Conservation (phyloP, 2,888 invertebrate species). For the Blera fallax region DNA sequence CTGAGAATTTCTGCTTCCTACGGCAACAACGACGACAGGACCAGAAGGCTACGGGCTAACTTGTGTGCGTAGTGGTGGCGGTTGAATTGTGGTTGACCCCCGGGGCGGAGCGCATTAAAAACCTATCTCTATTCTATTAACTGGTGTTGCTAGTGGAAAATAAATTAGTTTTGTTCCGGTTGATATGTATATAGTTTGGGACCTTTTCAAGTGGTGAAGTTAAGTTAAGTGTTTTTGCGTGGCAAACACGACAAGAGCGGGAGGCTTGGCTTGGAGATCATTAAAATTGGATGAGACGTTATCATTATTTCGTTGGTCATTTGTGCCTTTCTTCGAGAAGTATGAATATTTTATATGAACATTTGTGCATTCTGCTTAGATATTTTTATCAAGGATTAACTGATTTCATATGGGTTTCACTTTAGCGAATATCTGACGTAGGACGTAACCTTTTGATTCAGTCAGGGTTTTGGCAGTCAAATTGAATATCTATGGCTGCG, state of each 20-base stretch:
- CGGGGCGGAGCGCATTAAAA: slow-evolving; percentile 33
- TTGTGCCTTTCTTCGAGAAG: no score
- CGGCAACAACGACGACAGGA: neutral
- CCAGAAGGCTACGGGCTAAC: slow-evolving; percentile 16
- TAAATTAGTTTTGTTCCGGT: slow-evolving; percentile 35
- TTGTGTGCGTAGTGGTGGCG: slow-evolving; percentile 29
- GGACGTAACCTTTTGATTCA: no score
- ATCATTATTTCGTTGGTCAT: neutral
- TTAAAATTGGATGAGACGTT: slow-evolving; percentile 1
- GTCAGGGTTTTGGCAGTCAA: no score
- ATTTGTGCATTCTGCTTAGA: neutral
- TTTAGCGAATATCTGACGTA: no score
- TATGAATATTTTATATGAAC: neutral
- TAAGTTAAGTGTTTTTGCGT: neutral
- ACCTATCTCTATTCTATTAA: slow-evolving; percentile 61
- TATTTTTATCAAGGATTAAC: no score
- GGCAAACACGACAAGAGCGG: neutral
- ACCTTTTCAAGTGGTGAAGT: neutral
- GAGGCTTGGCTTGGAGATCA: neutral
- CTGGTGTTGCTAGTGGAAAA: slow-evolving; percentile 23
- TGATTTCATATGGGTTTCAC: no score
- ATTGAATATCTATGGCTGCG: no score
- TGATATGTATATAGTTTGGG: neutral
- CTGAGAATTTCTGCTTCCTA: neutral
- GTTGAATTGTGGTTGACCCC: slow-evolving; percentile 46